These are phyloP conservation scores for Macroramphosus scolopax DNA, from an alignment of 2,797 vertebrate genomes.

Conservation along the genomic window DNA sequence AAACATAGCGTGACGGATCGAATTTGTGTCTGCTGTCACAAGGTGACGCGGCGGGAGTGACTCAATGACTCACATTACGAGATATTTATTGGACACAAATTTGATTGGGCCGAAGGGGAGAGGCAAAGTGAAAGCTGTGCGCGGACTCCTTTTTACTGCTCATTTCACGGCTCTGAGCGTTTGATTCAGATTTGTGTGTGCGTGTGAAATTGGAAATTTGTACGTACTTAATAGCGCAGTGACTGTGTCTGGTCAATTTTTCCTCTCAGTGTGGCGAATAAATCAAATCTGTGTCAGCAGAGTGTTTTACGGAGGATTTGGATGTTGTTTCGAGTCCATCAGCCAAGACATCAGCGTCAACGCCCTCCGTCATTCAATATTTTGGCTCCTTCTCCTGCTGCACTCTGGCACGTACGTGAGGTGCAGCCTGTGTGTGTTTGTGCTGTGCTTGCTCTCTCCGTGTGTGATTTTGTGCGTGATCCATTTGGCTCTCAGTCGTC, in stretches of 20 bases:
- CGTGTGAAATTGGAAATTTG: constrained; percentile 48
- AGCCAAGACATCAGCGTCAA: constrained; percentile 33
- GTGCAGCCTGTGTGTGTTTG: constrained; percentile 57
- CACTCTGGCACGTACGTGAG: constrained; percentile 37
- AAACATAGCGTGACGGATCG: constrained; percentile 55
- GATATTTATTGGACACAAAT: constrained; percentile 54
- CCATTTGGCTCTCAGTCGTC: constrained; percentile 55
- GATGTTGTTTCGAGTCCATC: constrained; percentile 22
- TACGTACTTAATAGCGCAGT: constrained; percentile 17
- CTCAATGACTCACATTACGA: constrained; percentile 56
- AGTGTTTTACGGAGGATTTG: constrained; percentile 35
- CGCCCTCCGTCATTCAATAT: constrained; percentile 34
- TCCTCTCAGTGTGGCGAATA: background rate
- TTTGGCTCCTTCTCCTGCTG: constrained; percentile 19
- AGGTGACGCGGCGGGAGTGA: constrained; percentile 41
- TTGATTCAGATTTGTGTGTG: constrained; percentile 16
- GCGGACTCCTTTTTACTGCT: constrained; percentile 30
- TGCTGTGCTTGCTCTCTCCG: constrained; percentile 35
- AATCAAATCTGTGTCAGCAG: constrained; percentile 22
- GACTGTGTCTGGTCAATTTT: constrained; percentile 19
- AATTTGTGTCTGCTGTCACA: constrained; percentile 49
- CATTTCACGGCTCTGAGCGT: constrained; percentile 47
- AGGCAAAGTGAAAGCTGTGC: constrained; percentile 19
- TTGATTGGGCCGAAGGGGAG: constrained; percentile 36
- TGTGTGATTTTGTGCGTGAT: constrained; percentile 56